Evolutionary conservation across 2,113 vertebrate genomes (phyloP), one percentile per base, ranked within the genome.

Genomic region (Condylura cristata): DNA sequence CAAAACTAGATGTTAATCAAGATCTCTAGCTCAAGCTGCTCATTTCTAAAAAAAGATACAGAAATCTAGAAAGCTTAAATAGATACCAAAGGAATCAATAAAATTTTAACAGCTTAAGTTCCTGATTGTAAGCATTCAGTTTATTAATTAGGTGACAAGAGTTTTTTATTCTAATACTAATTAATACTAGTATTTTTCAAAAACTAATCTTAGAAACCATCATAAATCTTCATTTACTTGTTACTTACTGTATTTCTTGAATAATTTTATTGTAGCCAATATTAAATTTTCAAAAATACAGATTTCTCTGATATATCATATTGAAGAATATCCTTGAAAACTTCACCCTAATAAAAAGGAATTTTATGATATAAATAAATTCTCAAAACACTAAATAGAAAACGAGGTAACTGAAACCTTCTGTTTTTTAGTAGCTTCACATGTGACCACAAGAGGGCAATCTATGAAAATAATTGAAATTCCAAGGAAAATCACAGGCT

Each of bases 401-500:
- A 56, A 56, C 7, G 18, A 5, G 7, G 53, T 56, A 28, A n/a
- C 41, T n/a, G 14, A 8, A 61, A 37, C 12, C 13, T 60, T 89
- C 65, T 90, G 76, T 72, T 85, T 61, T 28, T 68, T 90, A 53
- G 89, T 76, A 79, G 20, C 60, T 63, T 93, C 63, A 75, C 1
- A 60, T 46, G 0, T 75, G 24, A 39, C 66, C 97, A 90, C 97
- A 96, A 96, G 98, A 72, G 87, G 98, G 98, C 97, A 72, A 37
- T 75, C 60, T 0, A 84, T 12, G 86, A 91, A 90, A 93, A 75
- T 14, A 78, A 75, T 93, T 93, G 66, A 78, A 93, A 93, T 56
- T 74, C 30, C 20, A 32, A 53, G 48, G 13, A 39, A 58, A 24
- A 9, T 12, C 0, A 3, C 18, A 24, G 26, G 9, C 26, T 17